Conservation (phyloP, 2,113 vertebrate species). For the Ivindomyrus marchei region DNA sequence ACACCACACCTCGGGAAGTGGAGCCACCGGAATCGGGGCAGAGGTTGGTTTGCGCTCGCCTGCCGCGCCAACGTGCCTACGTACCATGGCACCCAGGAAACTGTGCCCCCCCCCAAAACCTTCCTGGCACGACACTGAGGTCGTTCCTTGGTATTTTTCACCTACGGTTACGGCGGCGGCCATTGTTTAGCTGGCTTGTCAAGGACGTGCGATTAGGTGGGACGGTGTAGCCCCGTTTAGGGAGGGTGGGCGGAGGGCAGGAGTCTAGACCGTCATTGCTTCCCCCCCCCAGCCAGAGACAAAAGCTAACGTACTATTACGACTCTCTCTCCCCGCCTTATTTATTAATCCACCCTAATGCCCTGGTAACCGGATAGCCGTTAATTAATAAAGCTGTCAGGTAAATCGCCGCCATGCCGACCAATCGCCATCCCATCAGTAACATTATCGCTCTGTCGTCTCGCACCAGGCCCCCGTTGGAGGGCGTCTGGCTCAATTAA, state of each 20-base stretch:
- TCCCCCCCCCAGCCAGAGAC: not conserved
- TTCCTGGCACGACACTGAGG: not conserved
- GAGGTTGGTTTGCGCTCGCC: not conserved
- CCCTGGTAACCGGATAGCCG: constrained; percentile 79
- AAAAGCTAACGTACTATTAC: constrained; percentile 4
- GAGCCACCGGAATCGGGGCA: not conserved
- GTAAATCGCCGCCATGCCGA: constrained; percentile 72
- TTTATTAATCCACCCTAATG: constrained; percentile 61
- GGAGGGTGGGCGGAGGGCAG: not conserved
- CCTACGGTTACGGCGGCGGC: not conserved
- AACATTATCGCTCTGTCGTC: constrained; percentile 74
- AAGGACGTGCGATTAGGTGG: not conserved
- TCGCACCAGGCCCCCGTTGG: constrained; percentile 60
- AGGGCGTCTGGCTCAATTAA: constrained; percentile 79
- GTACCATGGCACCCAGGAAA: not conserved
- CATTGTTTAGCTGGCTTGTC: not conserved
- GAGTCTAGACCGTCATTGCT: not conserved
- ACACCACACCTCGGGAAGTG: not conserved
- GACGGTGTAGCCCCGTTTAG: not conserved
- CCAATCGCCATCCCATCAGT: constrained; percentile 77
- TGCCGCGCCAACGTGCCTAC: not conserved
- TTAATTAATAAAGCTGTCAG: constrained; percentile 96
- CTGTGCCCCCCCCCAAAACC: not conserved
- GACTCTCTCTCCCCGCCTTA: not conserved
- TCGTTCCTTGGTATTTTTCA: not conserved